Evolutionary conservation across 1,140 invertebrate genomes (phyloP), one percentile per base, ranked within the genome.

Genomic region (Hycleus cichorii): DNA sequence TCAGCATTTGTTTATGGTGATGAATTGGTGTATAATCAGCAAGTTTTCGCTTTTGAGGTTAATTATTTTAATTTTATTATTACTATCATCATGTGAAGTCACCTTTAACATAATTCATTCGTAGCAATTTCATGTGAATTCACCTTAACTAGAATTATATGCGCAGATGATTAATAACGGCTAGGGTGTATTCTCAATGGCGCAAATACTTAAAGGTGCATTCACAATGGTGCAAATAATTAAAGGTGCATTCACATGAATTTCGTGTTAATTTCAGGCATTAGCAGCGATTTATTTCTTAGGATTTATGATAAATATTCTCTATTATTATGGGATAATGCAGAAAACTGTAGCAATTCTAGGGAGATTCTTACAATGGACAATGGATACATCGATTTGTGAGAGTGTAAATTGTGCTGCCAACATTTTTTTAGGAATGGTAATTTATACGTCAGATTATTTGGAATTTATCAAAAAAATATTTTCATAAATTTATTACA

Each of bases 201-300:
- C 5, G 5, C 45, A 26, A 32, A 11, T 11, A 11, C 6, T 6
- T 27, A 10, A 50, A 32, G 11, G 38, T 32, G 38, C 12, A n/a
- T 18, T 44, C 7, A 42, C 25, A 44, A 43, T n/a, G 3, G 43
- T n/a, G 5, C 9, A 26, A 12, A 10, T 52, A 8, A 10, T 43
- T 43, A 43, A 27, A 10, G n/a, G 24, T 4, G 11, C 9, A 11
- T 9, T 52, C 26, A 32, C 12, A 25, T 18, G 3, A 8, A 11
- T 44, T 25, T 52, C 8, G 24, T 6, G 12, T 42, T 18, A 45
- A 59, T 77, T 80, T 45, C 72, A 91, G 89, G 80, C 84, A 0
- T 74, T 95, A 11, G 85, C 91, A 0, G 89, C 93, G 0, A 91
- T 96, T 47, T 92, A 91, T 75, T 96, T 95, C 79, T 89, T 96